A percentile compares a stretch with the other conserved stretches of the same genome.
These are phyloP conservation scores for Tricholaema leucomelas DNA, from an alignment of 2,113 vertebrate species.

Conservation along the genomic window DNA sequence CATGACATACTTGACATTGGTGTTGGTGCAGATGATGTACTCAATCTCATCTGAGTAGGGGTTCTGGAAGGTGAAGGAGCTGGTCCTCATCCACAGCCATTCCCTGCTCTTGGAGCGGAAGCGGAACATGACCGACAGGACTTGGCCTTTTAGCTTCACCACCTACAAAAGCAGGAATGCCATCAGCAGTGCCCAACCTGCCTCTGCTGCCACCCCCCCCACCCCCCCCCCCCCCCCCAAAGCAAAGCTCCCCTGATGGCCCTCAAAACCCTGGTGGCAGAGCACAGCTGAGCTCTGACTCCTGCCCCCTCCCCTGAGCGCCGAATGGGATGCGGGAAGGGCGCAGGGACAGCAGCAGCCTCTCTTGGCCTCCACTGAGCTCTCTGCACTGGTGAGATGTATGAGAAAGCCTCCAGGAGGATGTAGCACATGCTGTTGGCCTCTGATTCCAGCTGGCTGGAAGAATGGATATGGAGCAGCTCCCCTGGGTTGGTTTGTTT, in stretches of 20 bases:
- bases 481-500: neutral
- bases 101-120: constrained; percentile 91
- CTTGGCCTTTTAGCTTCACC: constrained; percentile 96
- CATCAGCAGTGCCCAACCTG: neutral
- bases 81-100: constrained; percentile 97
- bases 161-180: constrained; percentile 78
- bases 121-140: constrained; percentile 97
- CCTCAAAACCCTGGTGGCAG: neutral
- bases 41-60: constrained; percentile 98
- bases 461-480: constrained; percentile 52
- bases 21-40: constrained; percentile 98
- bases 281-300: neutral
- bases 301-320: neutral
- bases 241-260: neutral
- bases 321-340: neutral
- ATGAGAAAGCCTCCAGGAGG: constrained; percentile 14
- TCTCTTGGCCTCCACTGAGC: neutral
- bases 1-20: constrained; percentile 92
- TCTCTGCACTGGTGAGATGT: constrained; percentile 43
- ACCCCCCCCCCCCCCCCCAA: neutral
- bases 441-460: neutral
- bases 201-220: neutral
- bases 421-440: constrained; percentile 41
- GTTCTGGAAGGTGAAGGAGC: constrained; percentile 99
- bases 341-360: neutral